Conservation (phyloP, 1,140 invertebrate species). For the Drosophila virilis region DNA sequence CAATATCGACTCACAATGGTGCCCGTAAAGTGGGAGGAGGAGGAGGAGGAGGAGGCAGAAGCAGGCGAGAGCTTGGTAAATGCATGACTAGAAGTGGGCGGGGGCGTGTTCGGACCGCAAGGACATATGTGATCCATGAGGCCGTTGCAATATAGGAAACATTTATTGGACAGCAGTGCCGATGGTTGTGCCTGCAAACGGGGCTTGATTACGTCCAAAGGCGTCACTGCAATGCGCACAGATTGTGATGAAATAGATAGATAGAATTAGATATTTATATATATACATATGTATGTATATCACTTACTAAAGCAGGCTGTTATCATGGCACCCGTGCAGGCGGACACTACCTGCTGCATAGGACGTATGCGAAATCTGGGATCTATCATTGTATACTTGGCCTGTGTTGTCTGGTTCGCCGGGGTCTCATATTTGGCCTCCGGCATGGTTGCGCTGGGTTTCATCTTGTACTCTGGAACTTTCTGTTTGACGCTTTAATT, state of each 20-base stretch:
- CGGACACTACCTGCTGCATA: conserved; percentile 94
- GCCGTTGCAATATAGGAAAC: conserved; percentile 98
- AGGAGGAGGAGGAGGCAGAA: conserved; percentile 88
- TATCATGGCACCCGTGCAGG: conserved; percentile 94
- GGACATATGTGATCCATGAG: conserved; percentile 99
- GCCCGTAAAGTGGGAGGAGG: conserved; percentile 93
- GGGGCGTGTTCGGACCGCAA: conserved; percentile 87
- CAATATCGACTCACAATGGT: conserved; percentile 89
- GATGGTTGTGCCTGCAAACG: conserved; percentile 96
- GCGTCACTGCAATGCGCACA: conserved; percentile 90
- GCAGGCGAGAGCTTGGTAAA: conserved; percentile 84
- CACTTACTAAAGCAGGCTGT: conserved; percentile 94
- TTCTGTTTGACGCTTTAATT: conserved; percentile 25
- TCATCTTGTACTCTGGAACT: conserved; percentile 20
- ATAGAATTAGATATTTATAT: neutral
- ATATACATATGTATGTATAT: neutral
- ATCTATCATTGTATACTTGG: conserved; percentile 85
- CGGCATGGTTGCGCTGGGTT: conserved; percentile 4
- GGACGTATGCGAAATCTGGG: conserved; percentile 91
- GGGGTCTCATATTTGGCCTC: neutral
- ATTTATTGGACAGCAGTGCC: conserved; percentile 90
- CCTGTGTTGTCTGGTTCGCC: neutral
- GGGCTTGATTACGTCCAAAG: conserved; percentile 99
- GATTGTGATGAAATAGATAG: conserved; percentile 29
- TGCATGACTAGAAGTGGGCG: conserved; percentile 52